A percentile compares a stretch with the other conserved stretches of the same genome.
Evolutionary conservation across 2,888 invertebrate genomes (phyloP).

Genomic region (Conus canariensis): DNA sequence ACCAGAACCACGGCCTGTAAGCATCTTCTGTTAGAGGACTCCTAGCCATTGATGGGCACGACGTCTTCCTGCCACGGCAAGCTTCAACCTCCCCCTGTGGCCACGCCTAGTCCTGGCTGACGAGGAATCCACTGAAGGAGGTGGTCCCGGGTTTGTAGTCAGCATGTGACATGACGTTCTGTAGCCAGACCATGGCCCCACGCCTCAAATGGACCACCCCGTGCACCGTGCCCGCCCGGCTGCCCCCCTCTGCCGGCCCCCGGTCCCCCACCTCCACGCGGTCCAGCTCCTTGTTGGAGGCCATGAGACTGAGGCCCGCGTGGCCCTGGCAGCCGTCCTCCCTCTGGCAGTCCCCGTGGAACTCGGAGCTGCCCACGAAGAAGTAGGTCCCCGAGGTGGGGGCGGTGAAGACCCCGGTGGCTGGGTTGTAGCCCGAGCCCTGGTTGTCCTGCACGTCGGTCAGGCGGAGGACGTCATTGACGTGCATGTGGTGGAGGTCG

Average conservation of each 20-base stretch:
- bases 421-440: neutral
- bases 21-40: too few relatives aligned
- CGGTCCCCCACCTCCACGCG: neutral
- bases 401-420: slow-evolving; percentile 9
- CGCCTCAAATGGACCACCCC: neutral
- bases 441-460: neutral
- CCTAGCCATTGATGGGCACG: too few relatives aligned
- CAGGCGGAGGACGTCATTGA: neutral
- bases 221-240: neutral
- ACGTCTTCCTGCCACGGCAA: too few relatives aligned
- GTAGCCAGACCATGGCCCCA: neutral
- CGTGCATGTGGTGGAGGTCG: neutral
- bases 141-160: neutral
- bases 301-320: neutral
- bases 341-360: neutral
- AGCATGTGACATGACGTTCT: neutral
- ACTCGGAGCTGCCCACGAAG: slow-evolving; percentile 6
- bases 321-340: neutral
- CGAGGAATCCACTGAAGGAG: neutral
- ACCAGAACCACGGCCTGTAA: too few relatives aligned
- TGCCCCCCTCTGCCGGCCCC: neutral
- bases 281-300: neutral
- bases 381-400: slow-evolving; percentile 6
- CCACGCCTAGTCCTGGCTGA: neutral
- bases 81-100: too few relatives aligned